These are phyloP conservation scores for Hyperoplus lanceolatus DNA, from an alignment of 2,797 vertebrate genomes.

Conservation along the genomic window DNA sequence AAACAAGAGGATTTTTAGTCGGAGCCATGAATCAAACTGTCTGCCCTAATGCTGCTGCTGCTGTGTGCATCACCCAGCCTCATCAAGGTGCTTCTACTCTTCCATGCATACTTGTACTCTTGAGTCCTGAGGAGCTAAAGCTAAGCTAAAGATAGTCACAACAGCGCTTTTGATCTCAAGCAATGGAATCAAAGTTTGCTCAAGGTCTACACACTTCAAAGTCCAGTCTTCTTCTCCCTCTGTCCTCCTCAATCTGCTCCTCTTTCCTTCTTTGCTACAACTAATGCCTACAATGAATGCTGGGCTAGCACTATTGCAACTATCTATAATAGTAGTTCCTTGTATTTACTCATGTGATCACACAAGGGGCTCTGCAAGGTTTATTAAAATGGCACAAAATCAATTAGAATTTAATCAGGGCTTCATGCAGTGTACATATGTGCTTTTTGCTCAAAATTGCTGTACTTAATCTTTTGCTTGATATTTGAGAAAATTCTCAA, in stretches of 20 bases:
- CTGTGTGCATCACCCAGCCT: conserved; percentile 56
- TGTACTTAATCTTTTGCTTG: conserved; percentile 57
- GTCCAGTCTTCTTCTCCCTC: conserved; percentile 17
- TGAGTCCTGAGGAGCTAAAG: conserved; percentile 56
- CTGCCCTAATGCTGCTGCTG: conserved; percentile 65
- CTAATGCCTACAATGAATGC: background rate
- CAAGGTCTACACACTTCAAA: conserved; percentile 51
- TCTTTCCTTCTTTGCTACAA: conserved; percentile 9
- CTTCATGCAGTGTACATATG: conserved; percentile 30
- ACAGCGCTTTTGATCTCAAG: conserved; percentile 69
- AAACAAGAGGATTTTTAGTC: conserved; percentile 79
- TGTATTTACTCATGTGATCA: conserved; percentile 31
- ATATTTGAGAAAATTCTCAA: conserved; percentile 59
- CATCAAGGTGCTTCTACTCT: conserved; percentile 78
- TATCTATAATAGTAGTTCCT: background rate
- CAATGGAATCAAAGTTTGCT: conserved; percentile 62
- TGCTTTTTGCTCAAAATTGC: conserved; percentile 29
- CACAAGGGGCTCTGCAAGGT: conserved; percentile 36
- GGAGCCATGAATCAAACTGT: conserved; percentile 77
- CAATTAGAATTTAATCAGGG: conserved; percentile 51
- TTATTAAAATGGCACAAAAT: conserved; percentile 55
- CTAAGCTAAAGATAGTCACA: conserved; percentile 56
- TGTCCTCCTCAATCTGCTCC: conserved; percentile 1
- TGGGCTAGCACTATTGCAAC: conserved; percentile 2
- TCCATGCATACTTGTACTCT: conserved; percentile 63